Evolutionary conservation across 2,797 vertebrate species (phyloP), one percentile per base, ranked within the genome.

Genomic region (Rhodeus uyekii): DNA sequence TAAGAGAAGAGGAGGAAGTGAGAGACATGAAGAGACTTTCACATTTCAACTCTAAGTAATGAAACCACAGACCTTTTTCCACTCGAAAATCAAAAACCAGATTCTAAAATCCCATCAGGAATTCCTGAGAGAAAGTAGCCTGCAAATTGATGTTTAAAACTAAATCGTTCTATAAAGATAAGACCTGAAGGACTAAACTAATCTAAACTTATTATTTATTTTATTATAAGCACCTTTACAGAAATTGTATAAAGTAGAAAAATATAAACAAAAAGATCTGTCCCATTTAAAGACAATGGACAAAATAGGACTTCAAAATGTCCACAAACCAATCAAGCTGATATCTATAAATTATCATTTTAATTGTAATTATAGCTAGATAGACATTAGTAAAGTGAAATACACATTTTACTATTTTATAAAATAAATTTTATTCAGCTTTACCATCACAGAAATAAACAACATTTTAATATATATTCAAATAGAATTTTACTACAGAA

Each of bases 1-100:
- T 97, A 68, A 80, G 48, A 36, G 7, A 48, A 39, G 8, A 32
- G 29, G 32, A 29, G 53, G 19, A 48, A 73, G 32, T 55, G 72
- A 76, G 42, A 32, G 5, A 53, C 22, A 50, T 55, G 0, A 32
- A 38, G n/a, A 65, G 8, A 38, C 14, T 24, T 75, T 58, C 3
- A 42, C 14, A 27, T 75, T 60, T 42, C 8, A 75, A 22, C 7
- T 55, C 8, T 9, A 38, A 46, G 27, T 24, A 55, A 38, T 74
- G 14, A 27, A 74, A 74, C 72, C 50, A 39, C 72, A 27, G 34
- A 50, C 10, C 29, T 4, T 10, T 4, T 55, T 29, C n/a, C 6
- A 36, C 46, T 53, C 29, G 13, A 4, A 53, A 73, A 73, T 24
- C 2, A 14, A 55, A 24, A 38, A 38, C 13, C 5, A 34, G 13